Evolutionary conservation across 2,888 invertebrate genomes (phyloP), one percentile per base, ranked within the genome.

Genomic region (Eupithecia insigniata): DNA sequence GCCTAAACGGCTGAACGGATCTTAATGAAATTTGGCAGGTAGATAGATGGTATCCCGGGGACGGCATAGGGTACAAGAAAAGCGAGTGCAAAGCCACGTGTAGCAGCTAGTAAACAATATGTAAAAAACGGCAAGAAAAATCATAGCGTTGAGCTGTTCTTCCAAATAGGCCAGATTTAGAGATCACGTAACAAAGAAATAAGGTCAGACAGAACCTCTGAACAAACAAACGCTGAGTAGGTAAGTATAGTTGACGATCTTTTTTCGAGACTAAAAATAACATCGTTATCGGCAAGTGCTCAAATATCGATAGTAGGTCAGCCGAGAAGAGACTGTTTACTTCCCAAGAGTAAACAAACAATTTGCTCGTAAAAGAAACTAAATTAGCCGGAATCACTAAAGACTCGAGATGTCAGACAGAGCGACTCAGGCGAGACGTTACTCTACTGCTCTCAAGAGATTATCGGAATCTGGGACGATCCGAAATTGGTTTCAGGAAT

Each of bases 281-380:
- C 55, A 55, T 55, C 26, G 55, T 26, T 62, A 32, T 30, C 46
- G 14, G 46, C 76, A 83, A 82, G 79, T 83, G 73, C 79, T 77
- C 61, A 71, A 74, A 76, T 72, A 76, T 76, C 79, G 80, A 85
- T 86, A 85, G 81, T 87, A 84, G 87, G 86, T 85, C 87, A 87
- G 85, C 81, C 85, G 84, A 85, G 83, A 84, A 83, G 84, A 74
- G 75, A 72, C 76, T 76, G 73, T 46, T 82, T 80, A 85, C 86
- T 86, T 81, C 83, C 83, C 79, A 78, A 77, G 76, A 79, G 83
- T 78, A 84, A 87, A 87, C 85, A 91, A 90, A 90, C 89, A 90
- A 81, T 83, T 78, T 81, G 84, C 76, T 86, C 86, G 86, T 88
- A 86, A 89, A 90, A 83, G 80, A 82, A 86, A 85, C 87, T 69